Conservation (phyloP, 2,888 invertebrate genomes). For the Hypena proboscidalis region DNA sequence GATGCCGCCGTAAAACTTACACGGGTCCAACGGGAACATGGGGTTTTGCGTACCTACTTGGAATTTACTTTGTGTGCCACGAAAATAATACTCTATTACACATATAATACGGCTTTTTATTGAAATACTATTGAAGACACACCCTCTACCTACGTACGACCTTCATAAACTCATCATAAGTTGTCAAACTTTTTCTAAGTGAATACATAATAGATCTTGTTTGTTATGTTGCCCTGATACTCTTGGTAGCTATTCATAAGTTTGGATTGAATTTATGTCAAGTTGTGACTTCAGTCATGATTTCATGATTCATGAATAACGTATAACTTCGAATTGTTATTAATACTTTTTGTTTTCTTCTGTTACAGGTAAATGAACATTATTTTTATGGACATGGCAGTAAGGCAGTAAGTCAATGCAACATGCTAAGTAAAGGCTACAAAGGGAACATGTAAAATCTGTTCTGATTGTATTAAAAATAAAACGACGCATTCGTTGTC, state of each 20-base stretch:
- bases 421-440: too few species aligned
- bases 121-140: too few species aligned
- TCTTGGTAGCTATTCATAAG: slow-evolving; percentile 15
- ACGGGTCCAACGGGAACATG: too few species aligned
- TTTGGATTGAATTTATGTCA: slow-evolving; percentile 14
- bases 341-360: slow-evolving; percentile 15
- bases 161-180: slow-evolving; percentile 39
- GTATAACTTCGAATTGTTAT: background rate
- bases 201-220: slow-evolving; percentile 25
- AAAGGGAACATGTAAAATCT: background rate
- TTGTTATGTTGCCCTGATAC: slow-evolving; percentile 23
- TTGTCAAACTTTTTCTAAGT: slow-evolving; percentile 28
- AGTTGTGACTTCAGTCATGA: slow-evolving; percentile 2
- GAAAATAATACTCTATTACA: too few species aligned
- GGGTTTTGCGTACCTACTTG: too few species aligned
- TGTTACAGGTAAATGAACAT: slow-evolving; percentile 48
- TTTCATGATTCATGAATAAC: too few species aligned
- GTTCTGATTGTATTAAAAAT: slow-evolving; percentile 8
- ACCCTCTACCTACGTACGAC: slow-evolving; percentile 10
- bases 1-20: slow-evolving; percentile 13
- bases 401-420: slow-evolving; percentile 11
- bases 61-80: too few species aligned
- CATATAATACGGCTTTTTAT: too few species aligned
- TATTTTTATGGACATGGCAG: background rate
- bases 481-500: slow-evolving; percentile 15